Evolutionary conservation across 1,140 invertebrate species (phyloP), one percentile per base, ranked within the genome.

Genomic region (Holotrichia oblita): DNA sequence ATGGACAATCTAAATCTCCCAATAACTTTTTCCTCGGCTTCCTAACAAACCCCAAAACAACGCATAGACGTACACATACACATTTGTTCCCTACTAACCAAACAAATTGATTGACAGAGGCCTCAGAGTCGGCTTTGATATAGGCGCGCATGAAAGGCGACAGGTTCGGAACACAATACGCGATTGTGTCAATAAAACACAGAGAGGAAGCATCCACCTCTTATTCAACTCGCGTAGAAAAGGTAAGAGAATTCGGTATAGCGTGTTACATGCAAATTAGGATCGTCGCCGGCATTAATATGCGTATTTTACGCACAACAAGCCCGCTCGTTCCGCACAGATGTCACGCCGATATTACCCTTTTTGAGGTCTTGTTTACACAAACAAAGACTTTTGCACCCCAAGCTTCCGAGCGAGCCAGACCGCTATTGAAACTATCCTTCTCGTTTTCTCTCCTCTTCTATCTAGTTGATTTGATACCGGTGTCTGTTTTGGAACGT

Each of bases 181-280:
- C 80, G 81, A 82, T 82, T 84, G 83, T 84, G 83, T 84, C 81
- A 84, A 84, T 80, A 83, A 41, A 12, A 74, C n/a, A 40, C 12
- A 40, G 34, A 14, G 73, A 82, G 75, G 79, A 77, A 69, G 8
- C 61, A 22, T 12, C 61, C 7, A 22, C 59, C 2, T n/a, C 8
- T 10, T 34, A 34, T 69, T 27, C 61, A 27, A 27, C 17, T 20
- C 61, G 22, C 61, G 22, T 27, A 10, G 61, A 22, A 22, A 76
- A 76, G 79, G 79, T 40, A 79, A 55, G 69, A 74, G 41, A 20
- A 73, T n/a, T 48, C 81, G 61, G 81, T 80, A 83, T 84, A 81
- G 82, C 82, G 83, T 83, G 83, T 84, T 83, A 84, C 83, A 84
- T 84, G 83, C 83, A 84, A 84, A 84, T 84, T 83, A 84, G 82